Conservation (phyloP, 2,113 vertebrate genomes). For the Leuciscus idus region DNA sequence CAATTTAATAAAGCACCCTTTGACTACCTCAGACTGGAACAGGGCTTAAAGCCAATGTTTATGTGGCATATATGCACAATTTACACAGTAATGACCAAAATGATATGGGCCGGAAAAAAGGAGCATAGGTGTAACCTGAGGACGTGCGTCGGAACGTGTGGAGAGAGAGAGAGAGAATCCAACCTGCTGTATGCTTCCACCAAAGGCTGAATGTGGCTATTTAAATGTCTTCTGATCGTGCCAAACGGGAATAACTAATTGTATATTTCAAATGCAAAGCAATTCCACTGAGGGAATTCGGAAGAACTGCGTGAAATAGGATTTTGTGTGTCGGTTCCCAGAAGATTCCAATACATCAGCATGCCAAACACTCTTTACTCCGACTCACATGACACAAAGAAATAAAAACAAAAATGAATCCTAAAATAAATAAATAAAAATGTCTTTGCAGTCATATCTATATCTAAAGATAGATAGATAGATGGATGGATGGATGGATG, state of each 20-base stretch:
- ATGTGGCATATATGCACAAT: constrained; percentile 56
- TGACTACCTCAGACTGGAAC: constrained; percentile 59
- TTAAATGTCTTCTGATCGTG: constrained; percentile 67
- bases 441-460: neutral
- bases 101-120: constrained; percentile 26
- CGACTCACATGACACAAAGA: constrained; percentile 53
- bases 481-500: too few species aligned
- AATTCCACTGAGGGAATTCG: constrained; percentile 70
- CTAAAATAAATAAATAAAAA: neutral
- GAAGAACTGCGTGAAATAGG: constrained; percentile 69
- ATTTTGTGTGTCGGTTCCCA: constrained; percentile 70
- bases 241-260: constrained; percentile 77
- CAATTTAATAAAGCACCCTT: constrained; percentile 64
- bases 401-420: constrained; percentile 45
- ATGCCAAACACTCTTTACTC: constrained; percentile 64
- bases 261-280: constrained; percentile 78
- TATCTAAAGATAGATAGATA: too few species aligned
- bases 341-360: constrained; percentile 64
- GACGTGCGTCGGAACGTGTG: neutral
- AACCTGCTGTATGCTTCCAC: constrained; percentile 56
- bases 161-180: constrained; percentile 38
- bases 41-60: constrained; percentile 56
- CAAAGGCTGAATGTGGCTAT: constrained; percentile 52
- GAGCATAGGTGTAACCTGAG: neutral
- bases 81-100: constrained; percentile 52